Evolutionary conservation across 2,888 invertebrate species (phyloP), one percentile per base, ranked within the genome.

Genomic region (Eueremaeus valkanovi): DNA sequence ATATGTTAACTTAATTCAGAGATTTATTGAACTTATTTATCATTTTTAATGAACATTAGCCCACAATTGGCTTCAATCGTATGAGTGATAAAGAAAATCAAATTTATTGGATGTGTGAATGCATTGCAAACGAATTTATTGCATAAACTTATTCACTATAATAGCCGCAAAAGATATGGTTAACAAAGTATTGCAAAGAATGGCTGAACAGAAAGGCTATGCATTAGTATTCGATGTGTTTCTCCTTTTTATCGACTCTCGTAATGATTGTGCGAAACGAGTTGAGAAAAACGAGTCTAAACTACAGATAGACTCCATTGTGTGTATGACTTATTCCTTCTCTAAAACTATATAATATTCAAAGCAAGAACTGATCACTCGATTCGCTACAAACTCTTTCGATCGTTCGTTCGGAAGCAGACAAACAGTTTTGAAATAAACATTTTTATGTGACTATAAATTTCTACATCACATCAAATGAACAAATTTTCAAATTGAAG

Each of bases 201-300:
- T 33, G 18, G 29, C 29, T 63, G 33, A 16, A 55, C 11, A 27
- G 33, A 33, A 33, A 36, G 24, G 63, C 36, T 33, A 63, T 31
- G 29, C 31, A 63, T 63, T 63, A 63, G 63, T 63, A 63, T 63
- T 63, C 63, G 21, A 63, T 63, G 63, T 36, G 33, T 63, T 36
- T 63, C 33, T 18, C 18, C 33, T 29, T 63, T 63, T 63, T 63
- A 63, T 63, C 63, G 63, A 63, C 63, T 63, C n/a, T 63, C 33
- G 18, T 63, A 63, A 63, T 63, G 63, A 63, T 63, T 63, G 63
- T 63, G 63, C n/a, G 63, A 63, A 63, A 63, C 55, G 55, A 63
- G 63, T 63, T 63, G 63, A 63, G 63, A 55, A 55, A 51, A 16
- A 63, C 63, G 63, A 63, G 63, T 29, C 16, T 33, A 63, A 63